phyloP scores from a whole-genome alignment of 2,113 vertebrate genomes.

The Ameiurus melas region DNA sequence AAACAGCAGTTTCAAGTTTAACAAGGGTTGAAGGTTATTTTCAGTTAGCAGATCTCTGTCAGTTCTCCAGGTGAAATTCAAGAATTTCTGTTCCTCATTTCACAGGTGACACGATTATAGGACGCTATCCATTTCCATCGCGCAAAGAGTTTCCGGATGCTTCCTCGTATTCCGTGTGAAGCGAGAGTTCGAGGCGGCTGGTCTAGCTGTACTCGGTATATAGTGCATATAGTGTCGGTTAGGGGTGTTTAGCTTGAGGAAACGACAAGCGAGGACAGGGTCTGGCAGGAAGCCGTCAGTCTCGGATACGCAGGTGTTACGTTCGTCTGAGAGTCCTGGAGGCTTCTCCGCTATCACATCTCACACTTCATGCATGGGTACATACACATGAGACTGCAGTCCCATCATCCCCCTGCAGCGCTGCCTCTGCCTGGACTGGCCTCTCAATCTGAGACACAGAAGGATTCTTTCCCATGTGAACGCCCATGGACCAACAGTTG shows the following conservation, averaged over 20 bases:
- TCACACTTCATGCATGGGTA: slow-evolving; percentile 1
- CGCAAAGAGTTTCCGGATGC: not conserved
- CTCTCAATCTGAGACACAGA: not conserved
- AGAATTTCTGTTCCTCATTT: not conserved
- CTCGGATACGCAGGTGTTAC: slow-evolving; percentile 32
- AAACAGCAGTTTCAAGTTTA: not conserved
- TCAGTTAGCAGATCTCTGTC: not conserved
- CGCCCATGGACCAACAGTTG: not conserved
- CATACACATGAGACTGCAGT: slow-evolving; percentile 21
- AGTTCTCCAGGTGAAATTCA: slow-evolving; percentile 22
- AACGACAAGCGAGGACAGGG: slow-evolving; percentile 23
- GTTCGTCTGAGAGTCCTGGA: slow-evolving; percentile 34
- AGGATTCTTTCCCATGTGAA: slow-evolving; percentile 25
- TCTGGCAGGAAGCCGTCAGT: slow-evolving; percentile 24
- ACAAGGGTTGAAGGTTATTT: not conserved
- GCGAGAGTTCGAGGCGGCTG: not conserved
- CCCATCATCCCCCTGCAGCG: slow-evolving; percentile 27
- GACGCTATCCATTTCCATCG: slow-evolving; percentile 26
- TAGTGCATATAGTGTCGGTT: not conserved
- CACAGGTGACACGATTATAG: not conserved
- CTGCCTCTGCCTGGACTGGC: slow-evolving; percentile 28
- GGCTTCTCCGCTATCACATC: slow-evolving; percentile 27
- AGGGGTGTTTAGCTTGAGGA: slow-evolving; percentile 33
- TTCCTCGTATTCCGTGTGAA: slow-evolving; percentile 19
- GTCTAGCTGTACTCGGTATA: not conserved